Conservation (phyloP, 2,888 invertebrate species). For the Sesia apiformis region DNA sequence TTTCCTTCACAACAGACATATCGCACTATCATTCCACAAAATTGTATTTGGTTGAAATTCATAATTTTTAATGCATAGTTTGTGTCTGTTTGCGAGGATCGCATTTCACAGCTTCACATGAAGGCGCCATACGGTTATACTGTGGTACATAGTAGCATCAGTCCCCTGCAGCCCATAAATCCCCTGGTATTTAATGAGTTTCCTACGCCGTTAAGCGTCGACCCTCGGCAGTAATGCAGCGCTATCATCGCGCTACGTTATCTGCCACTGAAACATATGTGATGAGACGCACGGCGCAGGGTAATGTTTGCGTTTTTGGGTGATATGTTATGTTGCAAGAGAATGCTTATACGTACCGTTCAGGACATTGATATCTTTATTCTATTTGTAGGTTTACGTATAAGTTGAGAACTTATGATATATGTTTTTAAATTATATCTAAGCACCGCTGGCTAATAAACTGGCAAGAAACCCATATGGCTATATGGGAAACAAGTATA, state of each 20-base stretch:
- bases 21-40: too few relatives aligned
- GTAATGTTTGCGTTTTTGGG: background rate
- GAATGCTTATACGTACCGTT: too few relatives aligned
- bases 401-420: background rate
- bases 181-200: constrained; percentile 64
- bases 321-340: too few relatives aligned
- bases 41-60: too few relatives aligned
- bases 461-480: too few relatives aligned
- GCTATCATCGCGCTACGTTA: constrained; percentile 59
- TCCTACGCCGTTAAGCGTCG: constrained; percentile 54
- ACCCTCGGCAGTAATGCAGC: constrained; percentile 53
- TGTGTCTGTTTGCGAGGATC: too few relatives aligned
- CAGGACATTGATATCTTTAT: too few relatives aligned
- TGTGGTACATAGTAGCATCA: constrained; percentile 14
- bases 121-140: background rate
- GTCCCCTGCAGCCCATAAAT: constrained; percentile 50
- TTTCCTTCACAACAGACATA: too few relatives aligned
- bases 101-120: too few relatives aligned
- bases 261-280: constrained; percentile 44
- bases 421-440: background rate
- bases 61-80: too few relatives aligned
- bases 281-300: constrained; percentile 17
- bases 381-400: too few relatives aligned
- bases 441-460: background rate
- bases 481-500: too few relatives aligned